phyloP scores from a whole-genome alignment of 2,888 invertebrate genomes.

The Netelia fuscicornis region DNA sequence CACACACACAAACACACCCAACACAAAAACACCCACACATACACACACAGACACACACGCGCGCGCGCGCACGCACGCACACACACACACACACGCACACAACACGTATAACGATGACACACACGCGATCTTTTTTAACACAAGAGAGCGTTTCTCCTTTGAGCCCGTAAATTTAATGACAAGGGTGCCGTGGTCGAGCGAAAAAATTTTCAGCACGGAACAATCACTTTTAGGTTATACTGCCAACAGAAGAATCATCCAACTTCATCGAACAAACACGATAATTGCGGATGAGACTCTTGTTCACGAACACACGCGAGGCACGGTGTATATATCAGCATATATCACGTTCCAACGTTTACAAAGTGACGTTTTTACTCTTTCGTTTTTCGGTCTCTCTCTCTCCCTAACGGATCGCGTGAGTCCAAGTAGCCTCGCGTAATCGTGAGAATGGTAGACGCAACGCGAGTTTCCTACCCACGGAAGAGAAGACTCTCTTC shows the following conservation, averaged over 20 bases:
- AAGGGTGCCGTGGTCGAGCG: constrained; percentile 27
- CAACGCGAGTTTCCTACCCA: constrained; percentile 60
- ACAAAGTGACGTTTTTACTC: constrained; percentile 36
- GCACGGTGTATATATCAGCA: background rate
- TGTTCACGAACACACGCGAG: constrained; percentile 27
- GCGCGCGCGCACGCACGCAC: background rate
- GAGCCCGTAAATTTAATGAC: constrained; percentile 20
- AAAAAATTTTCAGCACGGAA: constrained; percentile 49
- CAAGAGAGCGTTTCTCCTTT: constrained; percentile 7
- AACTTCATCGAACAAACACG: constrained; percentile 31
- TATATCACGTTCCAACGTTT: constrained; percentile 23
- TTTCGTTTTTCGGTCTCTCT: constrained; percentile 7
- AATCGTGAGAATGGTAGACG: constrained; percentile 53
- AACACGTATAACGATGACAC: background rate
- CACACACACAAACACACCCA: too few species aligned
- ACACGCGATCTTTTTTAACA: constrained; percentile 18
- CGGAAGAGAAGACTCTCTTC: constrained; percentile 54
- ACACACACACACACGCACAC: background rate
- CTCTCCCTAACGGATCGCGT: constrained; percentile 8
- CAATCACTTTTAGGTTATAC: constrained; percentile 64
- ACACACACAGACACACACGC: too few species aligned
- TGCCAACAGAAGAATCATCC: constrained; percentile 48
- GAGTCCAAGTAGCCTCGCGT: constrained; percentile 5
- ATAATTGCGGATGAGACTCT: constrained; percentile 16
- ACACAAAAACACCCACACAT: too few species aligned